Percentiles rank a stretch among this genome's conserved stretches.
phyloP scores from a whole-genome alignment of 2,888 invertebrate genomes.

The Coronaproctus castanopsis region DNA sequence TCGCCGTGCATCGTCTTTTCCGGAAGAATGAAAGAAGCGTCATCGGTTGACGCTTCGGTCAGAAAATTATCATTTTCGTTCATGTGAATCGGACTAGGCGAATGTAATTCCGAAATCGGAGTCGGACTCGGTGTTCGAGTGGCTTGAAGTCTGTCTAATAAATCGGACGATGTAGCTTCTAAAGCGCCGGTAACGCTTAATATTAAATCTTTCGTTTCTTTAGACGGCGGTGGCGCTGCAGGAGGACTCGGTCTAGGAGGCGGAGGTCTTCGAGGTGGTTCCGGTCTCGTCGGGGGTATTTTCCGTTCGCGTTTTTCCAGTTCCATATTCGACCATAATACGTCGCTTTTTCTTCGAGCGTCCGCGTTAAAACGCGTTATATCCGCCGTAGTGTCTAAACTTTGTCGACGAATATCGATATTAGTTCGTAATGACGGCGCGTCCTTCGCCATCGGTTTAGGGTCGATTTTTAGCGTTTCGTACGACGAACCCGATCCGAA shows the following conservation, averaged over 20 bases:
- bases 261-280: conserved; percentile 23
- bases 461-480: not conserved
- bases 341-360: not conserved
- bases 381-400: not conserved
- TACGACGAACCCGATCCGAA: not conserved
- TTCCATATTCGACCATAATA: not conserved
- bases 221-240: conserved; percentile 40
- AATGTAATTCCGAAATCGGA: conserved; percentile 57
- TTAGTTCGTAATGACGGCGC: not conserved
- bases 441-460: not conserved
- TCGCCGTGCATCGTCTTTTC: conserved; percentile 1
- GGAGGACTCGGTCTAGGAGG: conserved; percentile 33
- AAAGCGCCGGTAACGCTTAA: conserved; percentile 69
- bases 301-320: not conserved
- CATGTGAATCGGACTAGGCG: conserved; percentile 58
- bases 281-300: conserved; percentile 19
- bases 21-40: conserved; percentile 17
- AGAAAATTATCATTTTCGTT: conserved; percentile 8
- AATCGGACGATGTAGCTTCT: conserved; percentile 67
- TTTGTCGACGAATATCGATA: not conserved
- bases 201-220: conserved; percentile 66
- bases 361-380: not conserved
- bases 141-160: conserved; percentile 61
- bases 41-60: conserved; percentile 16
- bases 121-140: conserved; percentile 75